These are phyloP conservation scores for Steinernema feltiae DNA, from an alignment of 1,140 invertebrate genomes.

Conservation along the genomic window DNA sequence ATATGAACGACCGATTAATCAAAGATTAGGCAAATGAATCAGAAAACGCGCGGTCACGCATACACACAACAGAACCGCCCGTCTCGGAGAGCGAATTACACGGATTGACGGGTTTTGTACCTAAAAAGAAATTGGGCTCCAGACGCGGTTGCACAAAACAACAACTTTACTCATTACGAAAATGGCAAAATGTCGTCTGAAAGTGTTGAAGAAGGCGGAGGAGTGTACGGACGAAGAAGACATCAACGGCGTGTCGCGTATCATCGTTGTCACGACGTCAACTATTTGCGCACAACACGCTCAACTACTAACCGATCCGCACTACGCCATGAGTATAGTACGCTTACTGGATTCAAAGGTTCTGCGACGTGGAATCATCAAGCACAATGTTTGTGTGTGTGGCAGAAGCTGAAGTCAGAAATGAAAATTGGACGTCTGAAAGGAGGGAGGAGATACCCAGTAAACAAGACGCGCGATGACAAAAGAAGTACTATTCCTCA, in stretches of 20 bases:
- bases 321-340: neutral
- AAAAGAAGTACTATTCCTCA: neutral
- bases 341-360: no score
- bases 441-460: neutral
- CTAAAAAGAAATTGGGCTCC: neutral
- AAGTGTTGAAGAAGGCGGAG: neutral
- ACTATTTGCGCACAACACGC: conserved; percentile 11
- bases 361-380: no score
- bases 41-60: neutral
- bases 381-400: no score
- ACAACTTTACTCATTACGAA: conserved; percentile 13
- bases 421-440: neutral
- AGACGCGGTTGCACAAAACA: neutral
- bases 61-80: neutral
- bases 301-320: neutral
- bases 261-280: neutral
- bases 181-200: conserved; percentile 2
- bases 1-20: neutral
- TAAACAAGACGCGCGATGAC: neutral
- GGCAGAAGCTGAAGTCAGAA: neutral
- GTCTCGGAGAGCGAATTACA: neutral
- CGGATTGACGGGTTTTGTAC: neutral
- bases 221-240: neutral
- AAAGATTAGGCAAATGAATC: neutral
- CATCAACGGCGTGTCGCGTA: neutral